Evolutionary conservation across 2,113 vertebrate species (phyloP).

Genomic region (Fregata magnificens): DNA sequence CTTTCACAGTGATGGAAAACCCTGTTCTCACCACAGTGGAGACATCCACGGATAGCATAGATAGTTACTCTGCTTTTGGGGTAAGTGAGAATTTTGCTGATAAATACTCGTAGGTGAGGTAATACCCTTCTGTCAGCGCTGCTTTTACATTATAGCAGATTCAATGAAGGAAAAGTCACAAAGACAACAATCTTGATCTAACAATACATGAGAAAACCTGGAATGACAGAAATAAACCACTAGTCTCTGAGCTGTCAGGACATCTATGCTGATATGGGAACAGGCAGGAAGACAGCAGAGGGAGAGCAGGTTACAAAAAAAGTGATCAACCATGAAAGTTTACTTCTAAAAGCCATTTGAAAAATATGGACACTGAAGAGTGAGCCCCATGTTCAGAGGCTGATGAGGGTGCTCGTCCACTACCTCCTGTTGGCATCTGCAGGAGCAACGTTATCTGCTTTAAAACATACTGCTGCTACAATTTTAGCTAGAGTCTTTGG

Average conservation of each 20-base stretch:
- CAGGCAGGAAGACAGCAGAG: not conserved
- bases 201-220: not conserved
- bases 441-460: not conserved
- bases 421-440: not conserved
- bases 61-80: not conserved
- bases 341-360: not conserved
- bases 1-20: not conserved
- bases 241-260: not conserved
- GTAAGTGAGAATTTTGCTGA: not conserved
- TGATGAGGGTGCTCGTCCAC: not conserved
- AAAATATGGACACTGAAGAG: not conserved
- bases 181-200: not conserved
- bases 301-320: not conserved
- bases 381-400: not conserved
- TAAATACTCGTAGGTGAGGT: not conserved
- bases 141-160: not conserved
- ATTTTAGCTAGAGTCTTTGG: not conserved
- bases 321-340: not conserved
- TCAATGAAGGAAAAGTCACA: not conserved
- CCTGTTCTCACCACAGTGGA: not conserved
- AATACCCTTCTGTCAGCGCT: not conserved
- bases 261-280: not conserved
- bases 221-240: conserved; percentile 2
- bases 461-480: not conserved
- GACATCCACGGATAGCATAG: not conserved